Evolutionary conservation across 2,888 invertebrate species (phyloP), one percentile per base, ranked within the genome.

Genomic region (Heliconius ethilla): DNA sequence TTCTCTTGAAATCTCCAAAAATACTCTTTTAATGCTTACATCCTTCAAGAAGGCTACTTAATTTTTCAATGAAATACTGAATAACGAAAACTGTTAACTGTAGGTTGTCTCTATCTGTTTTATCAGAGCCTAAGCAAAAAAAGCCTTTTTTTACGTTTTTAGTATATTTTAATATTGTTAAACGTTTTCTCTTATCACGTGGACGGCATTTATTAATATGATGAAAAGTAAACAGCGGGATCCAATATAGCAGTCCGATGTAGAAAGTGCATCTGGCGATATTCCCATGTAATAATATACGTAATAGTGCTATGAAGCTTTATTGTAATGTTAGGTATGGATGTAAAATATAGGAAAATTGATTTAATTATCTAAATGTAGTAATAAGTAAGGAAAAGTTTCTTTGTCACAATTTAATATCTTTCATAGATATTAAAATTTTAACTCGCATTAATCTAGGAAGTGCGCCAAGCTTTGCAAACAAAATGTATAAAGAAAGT

Each of bases 141-240:
- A 62, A 62, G 13, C 13, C 1, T 62, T 13, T 62, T 62, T 25
- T 25, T 63, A 63, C 2, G 15, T 27, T 15, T 25, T 6, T 62
- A 62, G 15, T 6, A 27, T 15, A 63, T n/a, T 22, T 51, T 29
- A 51, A 29, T 29, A 70, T 7, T 6, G 7, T 1, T n/a, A 70
- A 29, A 27, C 33, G 55, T 25, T 33, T 18, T 59, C 15, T 33
- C 59, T 18, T 55, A 59, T 37, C 4, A 55, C n/a, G 59, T 25
- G n/a, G 15, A 59, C 59, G 29, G 11, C 33, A 37, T 4, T 72
- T 59, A 59, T 72, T 72, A 72, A 72, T 72, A 72, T 72, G 72
- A 72, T 72, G 72, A 72, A 72, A 72, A 37, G 72, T 59, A 72
- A 72, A 72, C 72, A 72, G n/a, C 51, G 59, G 72, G 59, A 72